Evolutionary conservation across 2,888 invertebrate species (phyloP), one percentile per base, ranked within the genome.

Genomic region (Agonopterix arenella): DNA sequence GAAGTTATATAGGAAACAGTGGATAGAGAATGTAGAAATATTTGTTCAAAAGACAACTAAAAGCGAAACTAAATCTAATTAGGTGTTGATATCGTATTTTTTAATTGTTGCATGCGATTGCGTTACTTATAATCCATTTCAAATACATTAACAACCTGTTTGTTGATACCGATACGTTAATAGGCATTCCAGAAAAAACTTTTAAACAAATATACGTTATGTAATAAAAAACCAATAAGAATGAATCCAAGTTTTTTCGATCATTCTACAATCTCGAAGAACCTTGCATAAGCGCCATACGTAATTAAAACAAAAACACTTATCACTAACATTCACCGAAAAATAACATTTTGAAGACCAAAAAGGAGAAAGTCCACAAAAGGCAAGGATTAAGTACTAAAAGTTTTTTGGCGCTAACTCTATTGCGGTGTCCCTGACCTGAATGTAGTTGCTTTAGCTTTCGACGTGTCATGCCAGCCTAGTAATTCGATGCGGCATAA

Each of bases 381-480:
- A 28, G 1, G n/a, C n/a, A 40, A 40, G 9, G n/a, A 40, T 40
- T 40, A n/a, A n/a, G n/a, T n/a, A n/a, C 40, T 16, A 37, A 11
- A 41, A 64, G 60, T 64, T 62, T 66, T 73, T 71, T 74, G 70
- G 70, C 68, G 61, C 64, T 63, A 60, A 55, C 64, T 59, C 62
- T 63, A 68, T 10, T 72, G 76, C 76, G 59, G 71, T 69, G 74
- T 70, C 78, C 77, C 60, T 77, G 78, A 76, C 78, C 76, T 54
- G 52, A 62, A 55, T 44, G 28, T 28, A 28, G 28, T 28, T 4
- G 28, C 28, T 28, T 37, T 52, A 61, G 60, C 67, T 67, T 67
- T 68, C 67, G 50, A 53, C 46, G 52, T 59, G 62, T 62, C 55
- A 69, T 68, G 63, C 49, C 51, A 46, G 52, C 60, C 64, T 66